Evolutionary conservation across 1,140 invertebrate genomes (phyloP).

Genomic region (Zaprionus ghesquierei): DNA sequence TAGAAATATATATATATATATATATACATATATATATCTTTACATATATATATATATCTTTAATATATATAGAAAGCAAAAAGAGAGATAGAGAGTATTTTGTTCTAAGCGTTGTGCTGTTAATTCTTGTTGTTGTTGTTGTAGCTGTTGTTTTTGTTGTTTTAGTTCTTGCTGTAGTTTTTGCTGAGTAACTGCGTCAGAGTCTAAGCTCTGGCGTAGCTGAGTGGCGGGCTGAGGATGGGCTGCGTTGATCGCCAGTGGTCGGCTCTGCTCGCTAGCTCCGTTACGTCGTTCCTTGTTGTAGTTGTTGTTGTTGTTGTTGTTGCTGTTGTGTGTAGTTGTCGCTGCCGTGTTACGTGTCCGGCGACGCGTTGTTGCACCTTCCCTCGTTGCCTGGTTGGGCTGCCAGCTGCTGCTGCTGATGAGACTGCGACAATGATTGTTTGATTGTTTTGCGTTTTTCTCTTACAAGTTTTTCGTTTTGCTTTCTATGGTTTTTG

Average conservation of each 20-base stretch:
- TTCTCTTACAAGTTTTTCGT: conserved; percentile 15
- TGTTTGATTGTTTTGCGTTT: conserved; percentile 30
- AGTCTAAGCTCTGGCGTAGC: conserved; percentile 54
- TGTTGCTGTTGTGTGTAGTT: conserved; percentile 20
- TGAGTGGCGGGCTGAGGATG: conserved; percentile 78
- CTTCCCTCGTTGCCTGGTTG: conserved; percentile 35
- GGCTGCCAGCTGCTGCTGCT: conserved; percentile 16
- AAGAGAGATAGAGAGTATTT: conserved; percentile 22
- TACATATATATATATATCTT: conserved; percentile 55
- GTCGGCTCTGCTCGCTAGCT: conserved; percentile 69
- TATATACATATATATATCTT: conserved; percentile 63
- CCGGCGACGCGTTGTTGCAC: conserved; percentile 57
- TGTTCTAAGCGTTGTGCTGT: conserved; percentile 57
- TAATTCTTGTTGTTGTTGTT: conserved; percentile 46
- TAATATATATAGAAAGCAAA: conserved; percentile 64
- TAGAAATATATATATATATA: conserved; percentile 39
- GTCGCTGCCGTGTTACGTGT: conserved; percentile 32
- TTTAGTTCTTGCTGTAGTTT: conserved; percentile 35
- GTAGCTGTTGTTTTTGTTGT: conserved; percentile 46
- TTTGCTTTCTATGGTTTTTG: background rate
- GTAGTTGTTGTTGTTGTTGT: conserved; percentile 21
- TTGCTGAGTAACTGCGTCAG: conserved; percentile 66
- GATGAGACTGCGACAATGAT: conserved; percentile 16
- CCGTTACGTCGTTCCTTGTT: conserved; percentile 69
- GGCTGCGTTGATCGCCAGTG: conserved; percentile 78